phyloP scores from a whole-genome alignment of 2,113 vertebrate species.

The Salvelinus namaycush region DNA sequence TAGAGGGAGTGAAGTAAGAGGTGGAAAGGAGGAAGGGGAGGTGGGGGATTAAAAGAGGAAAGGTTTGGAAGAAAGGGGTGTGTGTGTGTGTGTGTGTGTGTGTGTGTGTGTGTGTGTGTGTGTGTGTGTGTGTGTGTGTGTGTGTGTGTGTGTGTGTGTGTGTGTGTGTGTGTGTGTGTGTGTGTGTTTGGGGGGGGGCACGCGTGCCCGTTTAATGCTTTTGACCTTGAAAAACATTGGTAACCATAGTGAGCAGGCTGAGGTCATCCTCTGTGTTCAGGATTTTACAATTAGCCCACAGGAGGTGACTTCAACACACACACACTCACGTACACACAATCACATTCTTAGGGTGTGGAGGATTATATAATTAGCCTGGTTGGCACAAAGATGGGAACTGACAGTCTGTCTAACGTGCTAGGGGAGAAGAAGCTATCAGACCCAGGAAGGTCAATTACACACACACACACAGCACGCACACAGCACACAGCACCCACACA shows the following conservation, averaged over 20 bases:
- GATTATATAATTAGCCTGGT: background rate
- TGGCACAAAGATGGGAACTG: background rate
- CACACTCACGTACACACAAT: background rate
- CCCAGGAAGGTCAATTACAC: too few species aligned
- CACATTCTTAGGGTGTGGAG: background rate
- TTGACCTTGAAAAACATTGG: constrained; percentile 3
- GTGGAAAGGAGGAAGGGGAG: background rate
- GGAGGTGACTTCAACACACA: background rate
- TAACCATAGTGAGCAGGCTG: background rate
- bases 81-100: background rate
- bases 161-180: background rate
- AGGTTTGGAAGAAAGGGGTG: background rate
- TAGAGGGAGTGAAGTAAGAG: background rate
- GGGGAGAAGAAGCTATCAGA: background rate
- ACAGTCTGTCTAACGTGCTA: background rate
- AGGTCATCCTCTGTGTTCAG: background rate
- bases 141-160: background rate
- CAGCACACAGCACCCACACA: too few species aligned
- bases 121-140: background rate
- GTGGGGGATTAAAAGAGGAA: background rate
- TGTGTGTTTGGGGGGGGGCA: too few species aligned
- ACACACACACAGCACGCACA: too few species aligned
- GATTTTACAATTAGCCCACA: background rate
- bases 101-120: background rate
- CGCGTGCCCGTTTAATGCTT: background rate